Evolutionary conservation across 2,797 vertebrate genomes (phyloP), one percentile per base, ranked within the genome.

Genomic region (Acanthurus tractus): DNA sequence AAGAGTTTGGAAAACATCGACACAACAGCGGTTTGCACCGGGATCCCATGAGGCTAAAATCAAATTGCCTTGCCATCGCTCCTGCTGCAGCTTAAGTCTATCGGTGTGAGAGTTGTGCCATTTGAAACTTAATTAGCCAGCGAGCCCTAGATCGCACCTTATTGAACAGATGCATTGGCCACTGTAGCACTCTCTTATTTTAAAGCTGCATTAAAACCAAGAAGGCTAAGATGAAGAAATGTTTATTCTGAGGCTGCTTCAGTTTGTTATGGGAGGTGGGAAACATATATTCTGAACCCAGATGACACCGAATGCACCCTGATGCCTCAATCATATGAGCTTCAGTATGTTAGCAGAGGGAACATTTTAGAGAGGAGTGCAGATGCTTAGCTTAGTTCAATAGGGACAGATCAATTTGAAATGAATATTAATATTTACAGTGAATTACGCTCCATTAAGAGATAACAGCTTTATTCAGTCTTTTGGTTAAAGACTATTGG

Each of bases 61-160:
- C 36, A 56, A 76, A 78, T 76, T 74, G 63, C 42, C 17, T 34
- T 49, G 8, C 62, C 62, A 44, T 56, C 65, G 65, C 59, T 53
- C 25, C 45, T 17, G 34, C 67, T 74, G 40, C 34, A 61, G 42
- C 55, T 55, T 40, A 34, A 54, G 25, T 68, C 29, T 25, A 6
- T 57, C 62, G 38, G 36, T 11, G 68, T 11, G 9, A 75, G n/a
- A 61, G 38, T 29, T 10, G 22, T 34, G 50, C 25, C 29, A 53
- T 68, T 78, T 58, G 23, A 70, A 75, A 71, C 50, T 23, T 59
- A 58, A 78, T 79, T 76, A 63, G 50, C 38, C 68, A 65, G 52
- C 38, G 8, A 70, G 42, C 75, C 56, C 57, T 13, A 57, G 49
- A 57, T 62, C 50, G 20, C 56, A 53, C 20, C 57, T 63, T 8